Conservation (phyloP, 53 echinoderm and acorn worm species). For the Pentamera pediparva region DNA sequence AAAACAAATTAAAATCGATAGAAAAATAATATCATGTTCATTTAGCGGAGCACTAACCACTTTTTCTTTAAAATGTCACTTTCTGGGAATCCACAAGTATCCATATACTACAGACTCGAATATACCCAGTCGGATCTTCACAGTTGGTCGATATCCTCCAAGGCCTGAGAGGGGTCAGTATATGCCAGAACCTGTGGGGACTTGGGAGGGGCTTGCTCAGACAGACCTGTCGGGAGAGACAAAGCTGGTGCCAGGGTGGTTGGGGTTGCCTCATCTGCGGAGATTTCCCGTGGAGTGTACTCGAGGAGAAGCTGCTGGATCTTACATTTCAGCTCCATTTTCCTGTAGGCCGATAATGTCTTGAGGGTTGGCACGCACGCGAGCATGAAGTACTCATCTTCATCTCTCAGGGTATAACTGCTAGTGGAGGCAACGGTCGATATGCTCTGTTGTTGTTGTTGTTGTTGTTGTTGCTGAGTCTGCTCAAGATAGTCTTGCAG, state of each 20-base stretch:
- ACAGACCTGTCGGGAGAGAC: background rate
- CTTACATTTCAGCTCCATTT: slow-evolving; percentile 30
- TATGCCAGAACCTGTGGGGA: background rate
- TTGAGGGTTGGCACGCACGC: slow-evolving; percentile 27
- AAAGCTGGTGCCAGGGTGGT: slow-evolving; percentile 12
- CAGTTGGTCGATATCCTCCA: background rate
- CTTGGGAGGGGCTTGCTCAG: background rate
- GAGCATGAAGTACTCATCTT: slow-evolving; percentile 27
- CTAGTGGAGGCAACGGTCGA: background rate
- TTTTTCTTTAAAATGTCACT: background rate
- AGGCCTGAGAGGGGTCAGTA: slow-evolving; percentile 10
- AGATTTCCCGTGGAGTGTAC: slow-evolving; percentile 4
- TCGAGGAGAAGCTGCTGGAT: slow-evolving; percentile 22
- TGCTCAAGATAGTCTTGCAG: slow-evolving; percentile 11
- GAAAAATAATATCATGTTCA: too few relatives aligned
- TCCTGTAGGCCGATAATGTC: slow-evolving; percentile 13
- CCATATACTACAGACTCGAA: background rate
- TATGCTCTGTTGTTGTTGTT: too few relatives aligned
- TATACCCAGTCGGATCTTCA: background rate
- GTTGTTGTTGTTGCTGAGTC: slow-evolving; percentile 1
- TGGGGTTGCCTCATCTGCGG: background rate
- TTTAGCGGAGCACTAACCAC: background rate
- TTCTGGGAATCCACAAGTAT: background rate
- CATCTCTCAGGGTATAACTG: slow-evolving; percentile 1
- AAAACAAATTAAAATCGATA: too few relatives aligned